These are phyloP conservation scores for Polypedilum pembai DNA, from an alignment of 1,140 invertebrate genomes.

Conservation along the genomic window DNA sequence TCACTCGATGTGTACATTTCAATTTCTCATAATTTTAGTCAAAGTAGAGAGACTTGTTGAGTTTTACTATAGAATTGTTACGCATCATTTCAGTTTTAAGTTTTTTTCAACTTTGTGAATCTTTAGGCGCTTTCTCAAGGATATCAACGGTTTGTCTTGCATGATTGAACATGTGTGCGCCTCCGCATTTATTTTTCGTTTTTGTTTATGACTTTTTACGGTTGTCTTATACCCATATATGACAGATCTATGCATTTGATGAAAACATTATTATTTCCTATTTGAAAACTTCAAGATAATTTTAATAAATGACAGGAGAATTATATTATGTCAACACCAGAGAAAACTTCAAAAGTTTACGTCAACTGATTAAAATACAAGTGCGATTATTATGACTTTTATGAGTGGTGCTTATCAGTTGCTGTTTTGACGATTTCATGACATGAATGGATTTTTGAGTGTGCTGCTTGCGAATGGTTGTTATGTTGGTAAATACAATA, in stretches of 20 bases:
- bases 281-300: no score
- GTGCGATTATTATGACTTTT: no score
- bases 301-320: no score
- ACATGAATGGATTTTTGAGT: neutral
- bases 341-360: no score
- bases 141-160: conserved; percentile 16
- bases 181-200: neutral
- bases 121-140: neutral
- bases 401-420: neutral
- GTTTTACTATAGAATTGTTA: neutral
- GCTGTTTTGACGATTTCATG: neutral
- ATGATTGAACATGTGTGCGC: neutral
- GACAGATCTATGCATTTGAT: no score
- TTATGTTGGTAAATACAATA: neutral
- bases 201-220: no score
- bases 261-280: no score
- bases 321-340: no score
- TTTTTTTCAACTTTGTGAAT: no score
- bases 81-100: neutral
- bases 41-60: neutral
- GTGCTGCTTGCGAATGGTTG: neutral
- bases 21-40: neutral
- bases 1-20: neutral
- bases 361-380: no score
- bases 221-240: no score